A percentile compares a stretch with the other conserved stretches of the same genome.
Conservation (phyloP, 2,888 invertebrate species). For the Exephanes ischioxanthus region DNA sequence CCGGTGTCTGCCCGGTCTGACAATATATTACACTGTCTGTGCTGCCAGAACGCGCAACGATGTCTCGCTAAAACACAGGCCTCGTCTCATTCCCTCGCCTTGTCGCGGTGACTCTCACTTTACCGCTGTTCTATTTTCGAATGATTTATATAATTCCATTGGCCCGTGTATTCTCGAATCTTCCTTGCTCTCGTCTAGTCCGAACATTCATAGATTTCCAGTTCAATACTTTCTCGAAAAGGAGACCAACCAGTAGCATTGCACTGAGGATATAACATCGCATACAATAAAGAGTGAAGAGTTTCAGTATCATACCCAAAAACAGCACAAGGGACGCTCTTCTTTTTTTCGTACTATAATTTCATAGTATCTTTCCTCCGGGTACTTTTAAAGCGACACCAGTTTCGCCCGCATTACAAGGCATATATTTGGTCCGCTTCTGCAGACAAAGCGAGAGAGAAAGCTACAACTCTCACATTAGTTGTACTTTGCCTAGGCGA, state of each 20-base stretch:
- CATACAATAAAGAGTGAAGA: slow-evolving; percentile 41
- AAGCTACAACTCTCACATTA: slow-evolving; percentile 58
- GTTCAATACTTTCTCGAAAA: slow-evolving; percentile 13
- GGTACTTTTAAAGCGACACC: slow-evolving; percentile 17
- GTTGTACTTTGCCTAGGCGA: slow-evolving; percentile 62
- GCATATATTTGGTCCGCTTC: slow-evolving; percentile 24
- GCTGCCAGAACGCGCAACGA: slow-evolving; percentile 19
- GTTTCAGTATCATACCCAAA: slow-evolving; percentile 30
- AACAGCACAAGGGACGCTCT: slow-evolving; percentile 34
- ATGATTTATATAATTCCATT: slow-evolving; percentile 26
- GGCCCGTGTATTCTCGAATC: not conserved
- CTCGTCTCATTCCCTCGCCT: not conserved
- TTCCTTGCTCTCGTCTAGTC: not conserved
- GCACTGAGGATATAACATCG: slow-evolving; percentile 26
- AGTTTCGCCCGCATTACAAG: slow-evolving; percentile 23
- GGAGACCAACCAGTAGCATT: slow-evolving; percentile 8
- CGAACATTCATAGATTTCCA: not conserved
- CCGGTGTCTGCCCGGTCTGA: slow-evolving; percentile 8
- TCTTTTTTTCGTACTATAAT: slow-evolving; percentile 39
- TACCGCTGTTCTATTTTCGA: slow-evolving; percentile 22
- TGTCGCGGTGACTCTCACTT: slow-evolving; percentile 14
- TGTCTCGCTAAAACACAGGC: slow-evolving; percentile 7
- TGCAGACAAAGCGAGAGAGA: slow-evolving; percentile 51
- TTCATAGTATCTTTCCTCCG: slow-evolving; percentile 42
- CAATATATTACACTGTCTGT: slow-evolving; percentile 24